A percentile compares a stretch with the other conserved stretches of the same genome.
phyloP scores from a whole-genome alignment of 2,888 invertebrate genomes.

The Lottia gigantea region DNA sequence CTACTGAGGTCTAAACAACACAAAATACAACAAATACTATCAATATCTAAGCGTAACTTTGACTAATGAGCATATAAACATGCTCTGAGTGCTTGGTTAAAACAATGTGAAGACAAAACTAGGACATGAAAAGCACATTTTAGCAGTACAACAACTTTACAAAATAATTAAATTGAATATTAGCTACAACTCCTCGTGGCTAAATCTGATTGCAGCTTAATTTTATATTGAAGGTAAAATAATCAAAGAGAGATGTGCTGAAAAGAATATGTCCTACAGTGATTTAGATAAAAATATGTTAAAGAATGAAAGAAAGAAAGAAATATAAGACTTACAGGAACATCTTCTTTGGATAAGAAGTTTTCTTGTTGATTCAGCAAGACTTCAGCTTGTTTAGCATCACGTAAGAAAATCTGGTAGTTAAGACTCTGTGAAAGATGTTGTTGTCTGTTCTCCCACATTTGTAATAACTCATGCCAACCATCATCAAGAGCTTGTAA shows the following conservation, averaged over 20 bases:
- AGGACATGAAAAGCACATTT: too few species aligned
- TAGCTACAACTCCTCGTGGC: too few species aligned
- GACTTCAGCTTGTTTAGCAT: slow-evolving; percentile 97
- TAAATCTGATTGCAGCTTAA: too few species aligned
- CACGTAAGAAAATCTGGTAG: slow-evolving; percentile 85
- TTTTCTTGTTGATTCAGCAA: slow-evolving; percentile 98
- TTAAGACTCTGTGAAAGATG: slow-evolving; percentile 94
- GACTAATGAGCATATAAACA: too few species aligned
- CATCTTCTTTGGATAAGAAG: slow-evolving; percentile 94
- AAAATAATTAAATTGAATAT: too few species aligned
- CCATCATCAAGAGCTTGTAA: slow-evolving; percentile 98
- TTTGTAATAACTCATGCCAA: slow-evolving; percentile 98
- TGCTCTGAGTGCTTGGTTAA: too few species aligned
- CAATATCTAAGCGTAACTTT: too few species aligned
- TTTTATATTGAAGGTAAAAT: too few species aligned
- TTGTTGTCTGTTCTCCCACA: slow-evolving; percentile 99
- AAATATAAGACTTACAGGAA: slow-evolving; percentile 75
- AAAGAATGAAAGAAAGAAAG: background rate
- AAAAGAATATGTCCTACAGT: too few species aligned
- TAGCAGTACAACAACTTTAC: too few species aligned
- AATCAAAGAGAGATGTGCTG: too few species aligned
- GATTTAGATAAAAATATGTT: background rate
- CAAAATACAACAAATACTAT: slow-evolving; percentile 21
- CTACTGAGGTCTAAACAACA: slow-evolving; percentile 54
- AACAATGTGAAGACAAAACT: too few species aligned